A percentile compares a stretch with the other conserved stretches of the same genome.
Evolutionary conservation across 2,797 vertebrate genomes (phyloP).

Genomic region (Melanotaenia maccullochi): DNA sequence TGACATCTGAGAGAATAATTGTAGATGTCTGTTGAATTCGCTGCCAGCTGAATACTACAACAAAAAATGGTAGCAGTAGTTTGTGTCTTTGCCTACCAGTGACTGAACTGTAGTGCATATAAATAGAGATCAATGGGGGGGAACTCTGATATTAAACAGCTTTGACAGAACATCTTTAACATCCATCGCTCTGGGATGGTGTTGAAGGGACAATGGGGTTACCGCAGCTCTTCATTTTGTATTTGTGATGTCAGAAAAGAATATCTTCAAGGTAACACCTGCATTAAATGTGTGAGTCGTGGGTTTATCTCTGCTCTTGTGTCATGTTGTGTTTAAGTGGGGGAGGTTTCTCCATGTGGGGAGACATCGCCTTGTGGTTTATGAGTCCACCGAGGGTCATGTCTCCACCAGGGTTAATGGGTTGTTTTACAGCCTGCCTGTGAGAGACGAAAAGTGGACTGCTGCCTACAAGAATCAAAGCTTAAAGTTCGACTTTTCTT

Average conservation of each 20-base stretch:
- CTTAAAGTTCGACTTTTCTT: conserved; percentile 44
- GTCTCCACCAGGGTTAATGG: conserved; percentile 71
- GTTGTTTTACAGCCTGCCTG: conserved; percentile 65
- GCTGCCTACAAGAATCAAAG: conserved; percentile 34
- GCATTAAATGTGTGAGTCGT: conserved; percentile 3
- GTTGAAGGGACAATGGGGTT: background rate
- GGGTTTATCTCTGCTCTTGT: conserved; percentile 19
- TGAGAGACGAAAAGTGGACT: conserved; percentile 45
- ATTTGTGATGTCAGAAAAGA: conserved; percentile 17
- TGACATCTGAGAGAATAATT: conserved; percentile 29
- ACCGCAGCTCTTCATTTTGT: conserved; percentile 9
- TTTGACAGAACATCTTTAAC: conserved; percentile 57
- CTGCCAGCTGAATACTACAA: conserved; percentile 25
- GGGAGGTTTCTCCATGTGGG: conserved; percentile 48
- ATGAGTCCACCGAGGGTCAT: conserved; percentile 60
- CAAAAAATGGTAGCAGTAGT: conserved; percentile 28
- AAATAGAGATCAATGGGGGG: conserved; percentile 58
- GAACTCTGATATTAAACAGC: conserved; percentile 48
- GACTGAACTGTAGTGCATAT: conserved; percentile 49
- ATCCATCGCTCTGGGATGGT: background rate
- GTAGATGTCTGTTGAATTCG: conserved; percentile 21
- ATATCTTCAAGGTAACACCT: conserved; percentile 17
- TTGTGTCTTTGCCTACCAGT: conserved; percentile 28
- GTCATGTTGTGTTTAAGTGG: conserved; percentile 18
- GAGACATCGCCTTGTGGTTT: conserved; percentile 74